Evolutionary conservation across 2,113 vertebrate genomes (phyloP).

Genomic region (Paramisgurnus dabryanus): DNA sequence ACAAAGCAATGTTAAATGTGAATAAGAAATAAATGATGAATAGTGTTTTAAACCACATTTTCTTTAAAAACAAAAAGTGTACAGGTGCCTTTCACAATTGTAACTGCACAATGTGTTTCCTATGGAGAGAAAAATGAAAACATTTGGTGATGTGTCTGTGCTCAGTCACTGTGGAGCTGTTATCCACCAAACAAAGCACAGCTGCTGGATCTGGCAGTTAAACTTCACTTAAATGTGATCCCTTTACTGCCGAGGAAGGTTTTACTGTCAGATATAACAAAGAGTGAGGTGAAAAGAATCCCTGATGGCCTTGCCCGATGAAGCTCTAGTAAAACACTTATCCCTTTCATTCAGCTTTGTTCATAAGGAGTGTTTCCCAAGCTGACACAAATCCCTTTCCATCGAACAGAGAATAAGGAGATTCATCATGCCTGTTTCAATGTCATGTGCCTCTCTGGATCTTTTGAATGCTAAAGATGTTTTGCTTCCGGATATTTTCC

Average conservation of each 20-base stretch:
- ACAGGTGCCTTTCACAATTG: constrained; percentile 13
- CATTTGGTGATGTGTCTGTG: constrained; percentile 34
- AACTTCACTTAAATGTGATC: constrained; percentile 31
- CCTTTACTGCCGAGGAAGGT: constrained; percentile 1
- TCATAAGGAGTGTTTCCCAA: background rate
- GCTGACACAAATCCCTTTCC: background rate
- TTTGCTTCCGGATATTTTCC: background rate
- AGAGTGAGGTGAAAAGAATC: constrained; percentile 19
- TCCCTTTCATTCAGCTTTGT: background rate
- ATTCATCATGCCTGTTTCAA: background rate
- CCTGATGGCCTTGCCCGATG: background rate
- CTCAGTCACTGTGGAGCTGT: constrained; percentile 30
- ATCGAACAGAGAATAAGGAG: background rate
- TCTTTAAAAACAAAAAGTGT: background rate
- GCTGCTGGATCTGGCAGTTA: constrained; percentile 36
- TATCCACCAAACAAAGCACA: constrained; percentile 35
- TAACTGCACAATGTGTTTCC: constrained; percentile 1
- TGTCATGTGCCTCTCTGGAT: background rate
- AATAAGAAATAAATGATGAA: too few species aligned
- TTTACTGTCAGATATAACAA: constrained; percentile 39
- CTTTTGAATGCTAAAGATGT: constrained; percentile 11
- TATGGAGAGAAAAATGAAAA: constrained; percentile 38
- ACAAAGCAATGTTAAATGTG: too few species aligned
- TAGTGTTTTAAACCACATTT: too few species aligned
- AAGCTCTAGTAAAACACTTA: background rate